Base-by-base conservation (phyloP, 2,888 invertebrate species). In the Eurois occulta region DNA sequence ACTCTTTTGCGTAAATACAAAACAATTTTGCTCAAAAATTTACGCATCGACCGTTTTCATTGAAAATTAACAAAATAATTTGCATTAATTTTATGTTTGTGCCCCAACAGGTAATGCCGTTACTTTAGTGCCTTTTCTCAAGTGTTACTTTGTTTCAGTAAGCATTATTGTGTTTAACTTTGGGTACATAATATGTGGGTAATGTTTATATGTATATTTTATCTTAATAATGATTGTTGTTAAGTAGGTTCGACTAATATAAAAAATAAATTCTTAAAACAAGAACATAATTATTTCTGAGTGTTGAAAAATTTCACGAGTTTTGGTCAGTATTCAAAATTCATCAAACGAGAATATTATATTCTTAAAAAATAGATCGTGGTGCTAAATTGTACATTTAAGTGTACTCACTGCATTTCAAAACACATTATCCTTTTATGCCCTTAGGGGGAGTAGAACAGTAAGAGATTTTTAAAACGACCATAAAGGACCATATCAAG, bases 21-120 rank as follows among this genome's bases (percentile, higher is more conserved):
- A 80, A 75, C 38, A 72, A 28, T 76, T 74, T 69, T 68, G 41
- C 71, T 32, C 35, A 13, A 83, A 79, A 79, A 79, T 62, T 21
- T 55, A 75, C 55, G 35, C 58, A 43, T 74, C 35, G 77, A 74
- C 46, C 69, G 81, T 67, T 71, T 80, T 81, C 71, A 84, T 84
- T 84, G 84, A 87, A 86, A 87, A 84, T 87, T 87, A 87, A 84
- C 87, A 77, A 77, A 77, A 78, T 84, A 75, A 86, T 87, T 87
- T 87, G 84, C 86, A 87, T 86, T 78, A 77, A 87, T 76, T 87
- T 86, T 41, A 87, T 81, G 80, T 79, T 70, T 43, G 28, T 77
- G 72, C 75, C 75, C 70, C 70, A 79, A 75, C 66, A 69, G n/a
- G 32, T 46, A 24, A 0, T 70, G 48, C 73, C 76, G 71, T 84